A percentile compares a stretch with the other conserved stretches of the same genome.
Evolutionary conservation across 2,888 invertebrate species (phyloP).

Genomic region (Apamea monoglypha): DNA sequence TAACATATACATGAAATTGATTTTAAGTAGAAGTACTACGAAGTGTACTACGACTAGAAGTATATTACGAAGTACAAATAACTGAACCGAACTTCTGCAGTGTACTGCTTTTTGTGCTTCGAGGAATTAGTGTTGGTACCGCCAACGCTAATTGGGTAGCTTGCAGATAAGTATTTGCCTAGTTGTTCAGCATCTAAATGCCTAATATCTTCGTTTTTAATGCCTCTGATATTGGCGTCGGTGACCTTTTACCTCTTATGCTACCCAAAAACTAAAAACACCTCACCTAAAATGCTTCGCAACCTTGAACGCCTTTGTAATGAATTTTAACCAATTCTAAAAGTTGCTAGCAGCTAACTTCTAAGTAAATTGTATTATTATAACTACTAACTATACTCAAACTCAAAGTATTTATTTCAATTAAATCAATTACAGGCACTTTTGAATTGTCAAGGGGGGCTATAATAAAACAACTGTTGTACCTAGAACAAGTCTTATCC

Average conservation of each 20-base stretch:
- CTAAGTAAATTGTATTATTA: too few species aligned
- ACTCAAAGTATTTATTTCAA: too few species aligned
- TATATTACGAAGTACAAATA: not conserved
- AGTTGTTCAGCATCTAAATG: not conserved
- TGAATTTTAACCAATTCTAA: not conserved
- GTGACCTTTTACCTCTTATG: not conserved
- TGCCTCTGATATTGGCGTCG: not conserved
- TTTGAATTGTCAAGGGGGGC: too few species aligned
- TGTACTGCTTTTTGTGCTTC: not conserved
- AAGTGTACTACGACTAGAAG: too few species aligned
- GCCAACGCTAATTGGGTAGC: slow-evolving; percentile 7
- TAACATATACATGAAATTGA: not conserved
- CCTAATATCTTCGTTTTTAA: not conserved
- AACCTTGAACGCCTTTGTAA: not conserved
- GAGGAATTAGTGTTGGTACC: not conserved
- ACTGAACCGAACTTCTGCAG: not conserved
- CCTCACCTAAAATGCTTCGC: not conserved
- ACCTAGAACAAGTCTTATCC: too few species aligned
- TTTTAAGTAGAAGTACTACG: not conserved
- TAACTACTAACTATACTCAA: too few species aligned
- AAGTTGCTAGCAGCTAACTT: not conserved
- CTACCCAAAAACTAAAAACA: not conserved
- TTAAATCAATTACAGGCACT: too few species aligned
- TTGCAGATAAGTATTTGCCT: not conserved
- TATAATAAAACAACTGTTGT: too few species aligned